phyloP scores from a whole-genome alignment of 2,888 invertebrate genomes.

The Agriopis marginaria region DNA sequence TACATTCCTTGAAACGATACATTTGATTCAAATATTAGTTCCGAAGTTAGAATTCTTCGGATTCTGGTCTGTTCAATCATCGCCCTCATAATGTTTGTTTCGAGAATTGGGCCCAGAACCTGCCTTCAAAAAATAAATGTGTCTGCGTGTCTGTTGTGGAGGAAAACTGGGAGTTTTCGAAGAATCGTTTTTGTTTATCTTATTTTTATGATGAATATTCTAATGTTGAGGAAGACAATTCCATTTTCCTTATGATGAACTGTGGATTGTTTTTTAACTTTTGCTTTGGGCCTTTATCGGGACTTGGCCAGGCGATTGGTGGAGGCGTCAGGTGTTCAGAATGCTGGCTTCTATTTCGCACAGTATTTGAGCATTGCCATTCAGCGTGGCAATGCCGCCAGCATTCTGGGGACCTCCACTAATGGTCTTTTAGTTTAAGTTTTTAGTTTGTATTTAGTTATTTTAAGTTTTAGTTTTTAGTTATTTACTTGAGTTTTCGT shows the following conservation, averaged over 20 bases:
- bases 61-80: slow-evolving; percentile 22
- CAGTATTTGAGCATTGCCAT: too few species aligned
- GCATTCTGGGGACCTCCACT: too few species aligned
- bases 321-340: too few species aligned
- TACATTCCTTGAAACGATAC: slow-evolving; percentile 3
- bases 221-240: slow-evolving; percentile 5
- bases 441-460: too few species aligned
- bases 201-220: slow-evolving; percentile 8
- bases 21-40: slow-evolving; percentile 17
- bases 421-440: too few species aligned
- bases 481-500: too few species aligned
- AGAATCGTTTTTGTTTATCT: slow-evolving; percentile 15
- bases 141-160: slow-evolving; percentile 16
- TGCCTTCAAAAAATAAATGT: slow-evolving; percentile 19
- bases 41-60: slow-evolving; percentile 27
- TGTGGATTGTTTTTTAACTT: background rate
- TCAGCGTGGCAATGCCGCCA: too few species aligned
- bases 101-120: slow-evolving; percentile 14
- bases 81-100: slow-evolving; percentile 25
- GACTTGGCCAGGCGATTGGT: too few species aligned
- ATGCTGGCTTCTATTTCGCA: too few species aligned
- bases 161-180: slow-evolving; percentile 25
- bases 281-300: too few species aligned
- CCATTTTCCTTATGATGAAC: slow-evolving; percentile 18
- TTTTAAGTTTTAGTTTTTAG: too few species aligned